These are phyloP conservation scores for Somateria mollissima DNA, from an alignment of 2,797 vertebrate genomes.

Conservation along the genomic window DNA sequence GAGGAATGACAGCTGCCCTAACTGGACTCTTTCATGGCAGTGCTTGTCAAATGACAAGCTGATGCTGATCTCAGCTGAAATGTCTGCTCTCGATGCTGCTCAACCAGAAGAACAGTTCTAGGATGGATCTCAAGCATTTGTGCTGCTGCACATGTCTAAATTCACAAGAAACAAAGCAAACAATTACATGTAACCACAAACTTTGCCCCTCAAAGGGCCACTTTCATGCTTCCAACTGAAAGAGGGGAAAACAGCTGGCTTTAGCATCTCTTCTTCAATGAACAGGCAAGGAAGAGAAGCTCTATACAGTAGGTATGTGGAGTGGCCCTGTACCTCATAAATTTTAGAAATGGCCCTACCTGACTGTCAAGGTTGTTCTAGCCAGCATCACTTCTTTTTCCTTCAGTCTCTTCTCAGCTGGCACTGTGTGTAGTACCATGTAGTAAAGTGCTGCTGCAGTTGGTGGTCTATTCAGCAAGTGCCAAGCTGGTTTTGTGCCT, in stretches of 20 bases:
- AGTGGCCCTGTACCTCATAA: background rate
- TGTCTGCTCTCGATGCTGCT: fast-evolving
- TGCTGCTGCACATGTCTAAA: background rate
- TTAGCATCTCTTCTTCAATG: background rate
- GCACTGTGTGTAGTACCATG: background rate
- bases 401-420: background rate
- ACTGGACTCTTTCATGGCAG: background rate
- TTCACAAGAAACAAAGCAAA: background rate
- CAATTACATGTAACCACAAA: background rate
- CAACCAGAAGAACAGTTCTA: background rate
- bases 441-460: constrained; percentile 11
- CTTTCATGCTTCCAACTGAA: background rate
- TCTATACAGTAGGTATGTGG: background rate
- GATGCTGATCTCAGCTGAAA: constrained; percentile 16
- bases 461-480: background rate
- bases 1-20: background rate
- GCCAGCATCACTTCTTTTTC: background rate
- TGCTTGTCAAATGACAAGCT: background rate
- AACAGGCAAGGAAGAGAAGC: background rate
- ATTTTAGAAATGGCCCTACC: background rate
- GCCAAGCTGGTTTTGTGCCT: constrained; percentile 34
- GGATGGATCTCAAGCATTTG: background rate
- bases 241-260: background rate
- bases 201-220: background rate
- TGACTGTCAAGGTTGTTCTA: background rate